phyloP scores from a whole-genome alignment of 2,888 invertebrate species.

The Dione juno region DNA sequence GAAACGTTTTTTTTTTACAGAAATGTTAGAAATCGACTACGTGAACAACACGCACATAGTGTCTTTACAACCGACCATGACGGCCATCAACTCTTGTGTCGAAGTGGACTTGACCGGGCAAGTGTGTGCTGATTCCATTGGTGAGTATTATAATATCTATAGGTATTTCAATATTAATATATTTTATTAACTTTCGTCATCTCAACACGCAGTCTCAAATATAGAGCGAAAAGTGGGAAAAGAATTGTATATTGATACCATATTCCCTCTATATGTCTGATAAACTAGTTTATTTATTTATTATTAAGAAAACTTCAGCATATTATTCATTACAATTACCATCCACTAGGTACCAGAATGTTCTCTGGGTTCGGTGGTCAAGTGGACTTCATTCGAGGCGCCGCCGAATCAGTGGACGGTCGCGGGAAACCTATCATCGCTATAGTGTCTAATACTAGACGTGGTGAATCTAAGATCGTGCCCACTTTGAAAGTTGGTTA shows the following conservation, averaged over 20 bases:
- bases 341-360: constrained; percentile 83
- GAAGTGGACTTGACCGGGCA: constrained; percentile 97
- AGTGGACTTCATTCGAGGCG: constrained; percentile 96
- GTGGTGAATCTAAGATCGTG: constrained; percentile 92
- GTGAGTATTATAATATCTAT: constrained; percentile 81
- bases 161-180: too few relatives aligned
- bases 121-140: constrained; percentile 96
- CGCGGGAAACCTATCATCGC: constrained; percentile 96
- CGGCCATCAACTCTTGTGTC: constrained; percentile 98
- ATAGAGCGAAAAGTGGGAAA: too few relatives aligned
- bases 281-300: too few relatives aligned
- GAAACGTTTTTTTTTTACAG: constrained; percentile 70
- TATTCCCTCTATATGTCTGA: too few relatives aligned
- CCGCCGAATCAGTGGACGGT: constrained; percentile 93
- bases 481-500: constrained; percentile 91
- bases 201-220: too few relatives aligned
- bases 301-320: too few relatives aligned
- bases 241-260: too few relatives aligned
- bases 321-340: too few relatives aligned
- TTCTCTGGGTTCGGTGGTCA: constrained; percentile 96
- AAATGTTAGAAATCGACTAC: constrained; percentile 94
- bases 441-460: constrained; percentile 90
- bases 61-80: constrained; percentile 94
- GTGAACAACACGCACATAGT: constrained; percentile 93
- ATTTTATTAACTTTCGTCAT: too few relatives aligned